Percentiles rank a stretch among this genome's conserved stretches.
These are phyloP conservation scores for Ecdyonurus torrentis DNA, from an alignment of 2,888 invertebrate genomes.

Conservation along the genomic window DNA sequence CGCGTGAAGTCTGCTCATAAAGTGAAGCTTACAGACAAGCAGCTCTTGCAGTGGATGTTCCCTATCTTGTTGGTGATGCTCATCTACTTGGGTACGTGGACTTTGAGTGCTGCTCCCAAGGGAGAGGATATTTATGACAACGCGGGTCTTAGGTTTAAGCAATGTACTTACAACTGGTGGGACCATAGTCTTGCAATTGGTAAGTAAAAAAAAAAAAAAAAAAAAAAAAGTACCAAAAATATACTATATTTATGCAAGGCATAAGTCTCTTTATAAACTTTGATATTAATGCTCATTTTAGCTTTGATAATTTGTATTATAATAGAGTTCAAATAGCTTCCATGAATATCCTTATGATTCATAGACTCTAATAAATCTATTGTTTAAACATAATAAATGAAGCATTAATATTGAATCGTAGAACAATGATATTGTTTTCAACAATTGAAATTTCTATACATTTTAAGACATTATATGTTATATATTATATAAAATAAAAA, in stretches of 20 bases:
- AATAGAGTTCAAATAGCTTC: no score
- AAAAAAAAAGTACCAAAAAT: background rate
- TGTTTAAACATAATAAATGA: no score
- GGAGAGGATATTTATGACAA: constrained; percentile 65
- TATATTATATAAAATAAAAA: no score
- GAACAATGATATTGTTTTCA: no score
- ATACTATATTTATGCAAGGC: background rate
- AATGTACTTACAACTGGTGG: constrained; percentile 89
- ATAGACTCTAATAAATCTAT: no score
- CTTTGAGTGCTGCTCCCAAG: constrained; percentile 67
- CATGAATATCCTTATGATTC: no score
- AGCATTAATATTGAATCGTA: no score
- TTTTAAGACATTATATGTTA: no score
- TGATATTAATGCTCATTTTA: no score
- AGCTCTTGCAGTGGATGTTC: constrained; percentile 82
- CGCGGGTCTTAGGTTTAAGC: constrained; percentile 64
- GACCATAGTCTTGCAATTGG: constrained; percentile 84
- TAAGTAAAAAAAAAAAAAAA: constrained; percentile 21
- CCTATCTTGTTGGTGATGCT: constrained; percentile 80
- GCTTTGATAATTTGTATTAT: no score
- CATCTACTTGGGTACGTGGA: constrained; percentile 81
- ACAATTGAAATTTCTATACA: no score
- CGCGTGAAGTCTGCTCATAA: constrained; percentile 87
- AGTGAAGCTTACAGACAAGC: constrained; percentile 82
- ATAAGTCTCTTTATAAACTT: no score